Base-by-base conservation (phyloP, 2,113 vertebrate genomes). In the Merops nubicus region DNA sequence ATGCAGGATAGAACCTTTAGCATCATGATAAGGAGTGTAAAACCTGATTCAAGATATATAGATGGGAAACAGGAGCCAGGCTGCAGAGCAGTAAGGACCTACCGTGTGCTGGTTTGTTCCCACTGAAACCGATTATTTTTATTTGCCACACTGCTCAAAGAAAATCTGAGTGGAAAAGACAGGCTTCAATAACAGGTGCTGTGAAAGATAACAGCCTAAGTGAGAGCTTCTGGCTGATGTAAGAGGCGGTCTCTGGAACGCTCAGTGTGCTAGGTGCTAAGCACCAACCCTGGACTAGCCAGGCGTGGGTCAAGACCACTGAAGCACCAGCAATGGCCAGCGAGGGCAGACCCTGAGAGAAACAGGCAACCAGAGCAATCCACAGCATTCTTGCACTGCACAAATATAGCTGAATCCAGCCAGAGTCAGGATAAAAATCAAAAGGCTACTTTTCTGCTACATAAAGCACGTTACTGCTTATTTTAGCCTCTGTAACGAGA, bases 131-230 rank as follows among this genome's bases (percentile, higher is more conserved):
- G 6, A 48, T 82, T 74, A 54, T 89, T 93, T 96, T 93, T 91
- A 63, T 85, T 91, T 91, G 62, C 88, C 63, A 50, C 59, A 17
- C 31, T 45, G 88, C 82, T 96, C 75, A 85, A 65, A 95, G 90
- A 82, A 91, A 93, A 93, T 31, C 48, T 56, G 91, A 94, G 95
- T 84, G 84, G 86, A 91, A 91, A 89, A 77, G 88, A 43, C 40
- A 76, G 78, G 88, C 94, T 94, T 91, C 79, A 68, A 36, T 64
- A 90, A 79, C 94, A 97, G 90, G 90, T 94, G 90, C 75, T 88
- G 57, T 43, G 70, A 88, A 83, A 95, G 94, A 90, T 85, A 97
- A 93, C 74, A 73, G 87, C 6, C 0, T 15, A 48, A 88, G 88
- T 42, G 91, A 86, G 85, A 88, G 83, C 11, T 89, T 77, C 72